Percentiles rank a stretch among this genome's conserved stretches.
Conservation (phyloP, 2,113 vertebrate genomes). For the Menura novaehollandiae region DNA sequence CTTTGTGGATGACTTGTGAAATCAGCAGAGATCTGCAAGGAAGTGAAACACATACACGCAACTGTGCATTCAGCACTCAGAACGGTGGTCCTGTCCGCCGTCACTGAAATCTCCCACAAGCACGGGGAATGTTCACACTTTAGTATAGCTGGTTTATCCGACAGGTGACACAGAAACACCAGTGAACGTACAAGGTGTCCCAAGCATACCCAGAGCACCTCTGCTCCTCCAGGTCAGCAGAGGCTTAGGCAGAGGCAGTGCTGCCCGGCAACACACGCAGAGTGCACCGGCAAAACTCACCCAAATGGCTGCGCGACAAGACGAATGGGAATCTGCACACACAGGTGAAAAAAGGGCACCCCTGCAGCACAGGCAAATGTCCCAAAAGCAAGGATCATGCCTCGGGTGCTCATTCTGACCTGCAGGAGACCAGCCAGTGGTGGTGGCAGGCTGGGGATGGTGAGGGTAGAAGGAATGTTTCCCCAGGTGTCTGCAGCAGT, state of each 20-base stretch:
- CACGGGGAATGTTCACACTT: background rate
- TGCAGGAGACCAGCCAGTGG: accelerated
- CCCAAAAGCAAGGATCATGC: background rate
- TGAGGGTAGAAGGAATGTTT: background rate
- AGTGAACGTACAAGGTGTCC: accelerated
- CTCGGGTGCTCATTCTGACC: background rate
- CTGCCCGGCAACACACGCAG: background rate
- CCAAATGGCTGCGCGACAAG: accelerated
- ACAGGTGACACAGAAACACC: background rate
- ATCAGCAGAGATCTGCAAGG: slow-evolving; percentile 6
- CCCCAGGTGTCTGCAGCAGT: background rate
- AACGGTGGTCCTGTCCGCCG: accelerated
- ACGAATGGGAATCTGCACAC: accelerated
- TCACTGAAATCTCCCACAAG: background rate
- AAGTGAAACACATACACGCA: background rate
- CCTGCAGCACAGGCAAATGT: background rate
- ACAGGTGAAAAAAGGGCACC: background rate
- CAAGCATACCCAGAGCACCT: accelerated
- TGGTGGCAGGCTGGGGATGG: background rate
- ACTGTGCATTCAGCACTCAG: background rate
- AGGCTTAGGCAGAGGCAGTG: background rate
- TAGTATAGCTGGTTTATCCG: accelerated
- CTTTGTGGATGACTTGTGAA: slow-evolving; percentile 36
- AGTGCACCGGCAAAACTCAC: background rate
- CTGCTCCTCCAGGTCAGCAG: background rate